phyloP scores from a whole-genome alignment of 23 tunicate genomes.

The Halocynthia roretzi region DNA sequence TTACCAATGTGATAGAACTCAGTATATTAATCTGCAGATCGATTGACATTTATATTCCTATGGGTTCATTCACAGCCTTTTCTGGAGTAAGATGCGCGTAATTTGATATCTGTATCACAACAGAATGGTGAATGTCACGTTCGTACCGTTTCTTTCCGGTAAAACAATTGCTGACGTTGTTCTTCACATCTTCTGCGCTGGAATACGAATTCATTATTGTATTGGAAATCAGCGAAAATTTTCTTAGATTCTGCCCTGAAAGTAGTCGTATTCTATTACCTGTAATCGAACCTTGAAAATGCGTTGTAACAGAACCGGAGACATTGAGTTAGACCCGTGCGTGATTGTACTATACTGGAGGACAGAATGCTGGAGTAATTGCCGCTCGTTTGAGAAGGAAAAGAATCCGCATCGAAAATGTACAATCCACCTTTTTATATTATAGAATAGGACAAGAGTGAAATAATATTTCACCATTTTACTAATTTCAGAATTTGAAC shows the following conservation, averaged over 20 bases:
- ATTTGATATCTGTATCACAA: too few species aligned
- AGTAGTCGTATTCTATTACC: not conserved
- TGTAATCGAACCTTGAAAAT: slow-evolving; percentile 10
- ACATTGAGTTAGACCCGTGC: slow-evolving; percentile 41
- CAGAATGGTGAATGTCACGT: not conserved
- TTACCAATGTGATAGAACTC: too few species aligned
- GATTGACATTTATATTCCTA: too few species aligned
- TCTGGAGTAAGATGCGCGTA: too few species aligned
- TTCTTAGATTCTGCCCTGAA: not conserved
- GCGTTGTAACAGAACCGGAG: slow-evolving; percentile 75
- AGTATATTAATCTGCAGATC: too few species aligned
- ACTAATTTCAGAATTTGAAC: too few species aligned
- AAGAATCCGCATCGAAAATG: slow-evolving; percentile 8
- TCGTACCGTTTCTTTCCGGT: slow-evolving; percentile 1
- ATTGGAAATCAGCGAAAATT: too few species aligned
- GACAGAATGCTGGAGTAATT: slow-evolving; percentile 3
- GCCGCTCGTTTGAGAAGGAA: not conserved
- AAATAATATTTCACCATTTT: too few species aligned
- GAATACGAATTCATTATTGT: not conserved
- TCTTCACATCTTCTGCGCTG: not conserved
- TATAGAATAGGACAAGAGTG: too few species aligned
- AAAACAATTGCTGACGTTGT: not conserved
- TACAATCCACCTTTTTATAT: not conserved
- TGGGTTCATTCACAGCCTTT: too few species aligned
- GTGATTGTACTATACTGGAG: slow-evolving; percentile 19